Base-by-base conservation (phyloP, 2,113 vertebrate species). In the Brachypodius melanocephalos region DNA sequence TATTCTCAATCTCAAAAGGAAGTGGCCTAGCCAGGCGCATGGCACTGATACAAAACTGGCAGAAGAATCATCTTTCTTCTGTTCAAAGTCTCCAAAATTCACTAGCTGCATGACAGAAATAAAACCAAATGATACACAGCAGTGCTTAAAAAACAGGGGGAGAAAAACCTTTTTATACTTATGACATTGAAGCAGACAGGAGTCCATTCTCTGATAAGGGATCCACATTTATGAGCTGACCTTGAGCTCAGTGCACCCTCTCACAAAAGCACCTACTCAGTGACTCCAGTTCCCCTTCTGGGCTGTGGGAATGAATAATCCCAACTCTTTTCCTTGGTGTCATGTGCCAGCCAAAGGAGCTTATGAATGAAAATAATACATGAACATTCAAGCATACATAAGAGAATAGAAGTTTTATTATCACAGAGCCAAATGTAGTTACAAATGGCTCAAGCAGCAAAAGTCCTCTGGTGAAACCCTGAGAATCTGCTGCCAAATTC, bases 321-420 rank as follows among this genome's bases (percentile, higher is more conserved):
- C 9, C 11, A 16, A 11, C 32, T 79, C 24, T 66, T 68, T 76
- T 36, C 63, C 43, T 86, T 43, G 5, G 55, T 51, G 46, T 54
- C 31, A 17, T 25, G 21, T 80, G 63, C 51, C 63, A 92, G 59
- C 34, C 51, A 85, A 69, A 96, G 31, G 28, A 88, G 36, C 17
- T 83, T 88, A 89, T 68, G 45, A 79, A 88, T 90, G 75, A 77
- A 82, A 94, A 90, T 55, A 90, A 90, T 55, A 59, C 43, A 54
- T 51, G 51, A 88, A 55, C 68, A 40, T 67, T 66, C 42, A 80
- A 59, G 31, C 9, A 0, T 51, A 32, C 59, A 40, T 74, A 81
- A 95, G 75, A 90, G 75, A 94, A 74, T 17, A 62, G 62, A 72
- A 85, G 36, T 84, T 92, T 86, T 90, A 81, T 93, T 92, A 80